Evolutionary conservation across 2,113 vertebrate species (phyloP).

Genomic region (Hyla sarda): DNA sequence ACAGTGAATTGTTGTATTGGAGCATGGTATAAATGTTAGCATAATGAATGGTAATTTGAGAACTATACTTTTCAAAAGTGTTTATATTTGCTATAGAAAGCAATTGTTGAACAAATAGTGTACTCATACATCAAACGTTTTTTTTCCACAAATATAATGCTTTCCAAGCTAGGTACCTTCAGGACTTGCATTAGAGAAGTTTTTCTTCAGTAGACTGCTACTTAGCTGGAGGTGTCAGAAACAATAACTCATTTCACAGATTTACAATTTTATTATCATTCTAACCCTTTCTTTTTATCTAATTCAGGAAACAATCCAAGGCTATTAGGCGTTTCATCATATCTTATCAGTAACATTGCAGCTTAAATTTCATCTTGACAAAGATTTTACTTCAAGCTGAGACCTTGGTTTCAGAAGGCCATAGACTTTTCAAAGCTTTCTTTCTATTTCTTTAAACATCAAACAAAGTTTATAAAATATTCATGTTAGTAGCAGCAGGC

Average conservation of each 20-base stretch:
- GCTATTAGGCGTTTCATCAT: slow-evolving; percentile 63
- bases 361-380: slow-evolving; percentile 63
- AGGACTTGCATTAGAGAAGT: slow-evolving; percentile 55
- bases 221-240: slow-evolving; percentile 72
- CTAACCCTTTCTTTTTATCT: slow-evolving; percentile 63
- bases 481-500: neutral
- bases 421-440: neutral
- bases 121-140: too few species aligned
- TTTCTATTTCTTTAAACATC: slow-evolving; percentile 8
- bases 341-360: slow-evolving; percentile 57
- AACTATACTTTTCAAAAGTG: too few species aligned
- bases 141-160: neutral
- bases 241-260: slow-evolving; percentile 71
- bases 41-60: too few species aligned
- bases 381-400: slow-evolving; percentile 65
- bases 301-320: slow-evolving; percentile 64
- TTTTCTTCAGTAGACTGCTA: slow-evolving; percentile 68
- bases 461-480: slow-evolving; percentile 8
- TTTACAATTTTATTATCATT: slow-evolving; percentile 74
- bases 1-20: too few species aligned
- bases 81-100: too few species aligned
- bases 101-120: too few species aligned
- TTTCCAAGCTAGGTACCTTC: neutral
- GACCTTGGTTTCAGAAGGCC: slow-evolving; percentile 58
- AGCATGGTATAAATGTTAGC: too few species aligned